These are phyloP conservation scores for Odocoileus hemionus DNA, from an alignment of 2,113 vertebrate species.

Conservation along the genomic window DNA sequence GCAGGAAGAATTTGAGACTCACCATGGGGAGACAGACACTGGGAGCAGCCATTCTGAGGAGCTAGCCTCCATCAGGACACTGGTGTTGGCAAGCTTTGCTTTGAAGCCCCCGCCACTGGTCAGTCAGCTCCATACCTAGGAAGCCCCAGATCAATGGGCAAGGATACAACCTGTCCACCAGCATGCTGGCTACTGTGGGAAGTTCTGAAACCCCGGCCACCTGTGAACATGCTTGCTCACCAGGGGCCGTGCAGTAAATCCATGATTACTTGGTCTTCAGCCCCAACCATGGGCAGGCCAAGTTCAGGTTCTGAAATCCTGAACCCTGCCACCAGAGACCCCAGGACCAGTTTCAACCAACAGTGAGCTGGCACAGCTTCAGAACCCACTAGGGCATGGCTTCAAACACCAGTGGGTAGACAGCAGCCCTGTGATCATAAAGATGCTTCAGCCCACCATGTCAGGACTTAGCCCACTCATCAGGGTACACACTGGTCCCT, in stretches of 20 bases:
- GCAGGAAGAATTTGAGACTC: not conserved
- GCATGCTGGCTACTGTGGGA: not conserved
- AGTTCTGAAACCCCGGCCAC: not conserved
- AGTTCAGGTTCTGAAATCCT: too few species aligned
- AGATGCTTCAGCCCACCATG: too few species aligned
- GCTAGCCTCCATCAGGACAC: not conserved
- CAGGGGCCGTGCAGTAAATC: rapidly evolving
- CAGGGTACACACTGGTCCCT: too few species aligned
- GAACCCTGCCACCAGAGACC: too few species aligned
- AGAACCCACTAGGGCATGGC: too few species aligned
- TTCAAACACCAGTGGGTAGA: too few species aligned
- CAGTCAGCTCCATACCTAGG: not conserved
- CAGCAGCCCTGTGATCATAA: too few species aligned
- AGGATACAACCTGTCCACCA: not conserved
- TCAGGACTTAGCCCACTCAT: too few species aligned
- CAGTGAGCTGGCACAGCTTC: too few species aligned
- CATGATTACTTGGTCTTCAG: not conserved
- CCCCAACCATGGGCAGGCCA: too few species aligned
- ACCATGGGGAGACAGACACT: not conserved
- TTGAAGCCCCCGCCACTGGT: not conserved
- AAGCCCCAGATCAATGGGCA: not conserved
- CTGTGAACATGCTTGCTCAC: not conserved
- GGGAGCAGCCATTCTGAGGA: not conserved
- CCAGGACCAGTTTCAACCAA: too few species aligned
- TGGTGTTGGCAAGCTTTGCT: not conserved